Evolutionary conservation across 2,888 invertebrate species (phyloP).

Genomic region (Hypomecis punctinalis): DNA sequence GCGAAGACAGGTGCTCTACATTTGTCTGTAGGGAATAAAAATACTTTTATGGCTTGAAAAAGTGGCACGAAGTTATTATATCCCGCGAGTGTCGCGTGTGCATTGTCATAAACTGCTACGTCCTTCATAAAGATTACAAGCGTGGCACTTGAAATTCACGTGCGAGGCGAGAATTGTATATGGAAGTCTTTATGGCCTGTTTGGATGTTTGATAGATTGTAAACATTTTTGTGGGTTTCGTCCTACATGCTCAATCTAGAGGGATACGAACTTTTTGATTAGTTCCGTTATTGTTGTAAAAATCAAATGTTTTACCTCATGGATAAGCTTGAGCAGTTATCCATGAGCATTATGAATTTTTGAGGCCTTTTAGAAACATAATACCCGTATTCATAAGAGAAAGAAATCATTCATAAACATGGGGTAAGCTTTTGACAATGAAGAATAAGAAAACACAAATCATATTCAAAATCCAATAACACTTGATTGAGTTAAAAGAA

Average conservation of each 20-base stretch:
- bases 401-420: too few relatives aligned
- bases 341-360: too few relatives aligned
- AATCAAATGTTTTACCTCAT: too few relatives aligned
- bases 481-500: slow-evolving; percentile 27
- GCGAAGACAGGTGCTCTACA: slow-evolving; percentile 32
- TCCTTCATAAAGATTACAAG: slow-evolving; percentile 38
- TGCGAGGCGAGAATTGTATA: slow-evolving; percentile 14
- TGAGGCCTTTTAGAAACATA: too few relatives aligned
- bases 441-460: neutral
- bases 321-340: too few relatives aligned
- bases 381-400: too few relatives aligned
- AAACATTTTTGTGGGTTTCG: slow-evolving; percentile 5
- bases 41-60: slow-evolving; percentile 43
- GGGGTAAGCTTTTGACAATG: neutral
- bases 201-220: slow-evolving; percentile 4
- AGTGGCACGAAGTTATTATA: slow-evolving; percentile 39
- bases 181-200: slow-evolving; percentile 8
- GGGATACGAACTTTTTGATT: too few relatives aligned
- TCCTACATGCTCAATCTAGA: neutral
- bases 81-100: slow-evolving; percentile 32
- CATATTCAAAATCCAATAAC: slow-evolving; percentile 23
- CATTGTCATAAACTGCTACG: slow-evolving; percentile 44
- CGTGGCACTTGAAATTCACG: slow-evolving; percentile 25
- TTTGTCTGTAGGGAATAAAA: slow-evolving; percentile 42
- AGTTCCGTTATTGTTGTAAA: too few relatives aligned